Evolutionary conservation across 1,140 invertebrate genomes (phyloP), one percentile per base, ranked within the genome.

Genomic region (Pectinophora gossypiella): DNA sequence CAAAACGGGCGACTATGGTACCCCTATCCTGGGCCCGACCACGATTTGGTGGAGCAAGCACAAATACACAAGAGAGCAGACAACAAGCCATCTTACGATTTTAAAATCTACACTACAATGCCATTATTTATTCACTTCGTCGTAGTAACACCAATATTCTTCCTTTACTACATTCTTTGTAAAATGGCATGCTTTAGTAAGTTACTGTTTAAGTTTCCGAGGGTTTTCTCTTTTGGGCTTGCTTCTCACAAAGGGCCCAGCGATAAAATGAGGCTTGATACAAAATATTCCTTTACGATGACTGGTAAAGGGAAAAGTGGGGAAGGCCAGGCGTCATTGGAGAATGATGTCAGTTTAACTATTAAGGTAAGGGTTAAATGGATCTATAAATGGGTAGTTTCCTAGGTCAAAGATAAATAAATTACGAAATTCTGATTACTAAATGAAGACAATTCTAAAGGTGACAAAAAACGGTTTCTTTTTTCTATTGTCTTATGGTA

Each of bases 11-110:
- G 91, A n/a, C 95, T 91, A 89, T 94, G 93, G 68, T 55, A 93
- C 6, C 90, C 93, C 10, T 97, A 97, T 76, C 90, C 91, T 1
- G 95, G 95, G 5, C 89, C 94, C 32, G 97, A 98, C 88, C 89
- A 91, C 49, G 93, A 95, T n/a, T 92, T 98, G 13, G 90, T 93
- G 0, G 68, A 91, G 20, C 90, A 95, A 38, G 92, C 94, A 4
- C 94, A 97, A 61, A 89, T 93, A 53, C 93, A 92, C 74, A 90
- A 94, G 9, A 93, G 91, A 61, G 90, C 94, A 23, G 90, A 93
- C 18, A 91, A 94, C 46, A 89, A 92, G 61, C 90, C 92, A 44
- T 95, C 96, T 4, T 88, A 91, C 7, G 92, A 94, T 74, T 83
- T 93, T 32, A 59, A 54, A 44, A 89, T 90, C 3, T 94, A 94